Evolutionary conservation across 2,888 invertebrate species (phyloP), one percentile per base, ranked within the genome.

Genomic region (Eristalis tenax): DNA sequence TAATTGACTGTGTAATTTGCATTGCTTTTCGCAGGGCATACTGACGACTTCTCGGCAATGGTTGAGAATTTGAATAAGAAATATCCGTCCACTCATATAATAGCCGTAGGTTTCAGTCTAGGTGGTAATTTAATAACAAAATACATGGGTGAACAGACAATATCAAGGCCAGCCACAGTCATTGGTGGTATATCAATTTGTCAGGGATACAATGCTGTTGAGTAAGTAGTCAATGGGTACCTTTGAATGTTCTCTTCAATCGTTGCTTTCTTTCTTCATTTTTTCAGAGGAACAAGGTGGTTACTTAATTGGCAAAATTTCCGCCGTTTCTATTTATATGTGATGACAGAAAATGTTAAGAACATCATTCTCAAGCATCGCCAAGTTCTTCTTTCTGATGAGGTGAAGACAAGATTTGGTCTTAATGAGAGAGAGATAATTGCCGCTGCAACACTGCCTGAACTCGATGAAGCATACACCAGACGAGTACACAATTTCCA

Each of bases 111-210:
- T 71, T 99, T 98, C 93, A 98, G 98, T 93, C 95, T 99, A 92
- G 99, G 99, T 63, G 99, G 97, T 28, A 99, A 99, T 94, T 94
- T 98, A 88, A 95, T 98, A 61, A 96, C 98, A n/a, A 98, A 98
- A 93, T 99, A 98, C 92, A 94, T 98, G 92, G 98, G 98, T 50
- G 98, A 98, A 93, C 92, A 92, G 50, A 95, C 95, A 22, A 93
- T 94, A 88, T 94, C 94, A 88, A 94, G 95, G 89, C 94, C 96
- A 1, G 90, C 93, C 18, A 96, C 95, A 91, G 96, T 98, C 79
- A 96, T 98, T 90, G 98, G 97, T 71, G 98, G 96, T 35, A 96
- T 99, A 90, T 98, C 98, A 40, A 96, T 98, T 91, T 98, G 98
- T 92, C 98, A 98, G 93, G 98, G 98, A 90, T 99, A 98, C 93